Evolutionary conservation across 2,888 invertebrate genomes (phyloP).

Genomic region (Argynnis bischoffii): DNA sequence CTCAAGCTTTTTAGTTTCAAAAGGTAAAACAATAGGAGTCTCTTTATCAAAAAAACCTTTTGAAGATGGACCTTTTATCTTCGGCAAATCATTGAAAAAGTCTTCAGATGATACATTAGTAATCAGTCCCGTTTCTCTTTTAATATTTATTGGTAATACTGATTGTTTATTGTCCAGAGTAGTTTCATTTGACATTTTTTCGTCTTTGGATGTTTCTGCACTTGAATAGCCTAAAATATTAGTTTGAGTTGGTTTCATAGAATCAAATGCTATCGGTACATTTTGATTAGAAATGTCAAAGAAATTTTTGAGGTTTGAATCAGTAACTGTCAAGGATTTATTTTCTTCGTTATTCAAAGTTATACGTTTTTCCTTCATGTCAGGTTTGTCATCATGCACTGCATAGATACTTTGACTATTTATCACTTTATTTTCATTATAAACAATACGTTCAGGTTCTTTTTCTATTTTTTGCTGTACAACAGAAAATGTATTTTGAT

Average conservation of each 20-base stretch:
- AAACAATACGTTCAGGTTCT: too few relatives aligned
- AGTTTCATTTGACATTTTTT: neutral
- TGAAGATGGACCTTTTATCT: constrained; percentile 24
- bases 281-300: constrained; percentile 5
- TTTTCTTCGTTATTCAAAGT: neutral
- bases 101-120: neutral
- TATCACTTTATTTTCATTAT: too few relatives aligned
- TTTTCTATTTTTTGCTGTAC: neutral
- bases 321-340: neutral
- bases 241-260: neutral
- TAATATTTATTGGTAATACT: neutral
- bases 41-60: constrained; percentile 31
- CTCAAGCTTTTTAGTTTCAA: constrained; percentile 18
- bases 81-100: constrained; percentile 14
- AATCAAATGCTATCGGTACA: neutral
- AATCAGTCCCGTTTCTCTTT: neutral
- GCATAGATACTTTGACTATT: too few relatives aligned
- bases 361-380: too few relatives aligned
- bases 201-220: neutral
- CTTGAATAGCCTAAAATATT: constrained; percentile 13
- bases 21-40: constrained; percentile 27
- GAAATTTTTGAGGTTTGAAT: neutral
- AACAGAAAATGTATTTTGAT: neutral
- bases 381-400: too few relatives aligned
- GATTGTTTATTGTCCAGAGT: neutral